These are phyloP conservation scores for Carpatolechia fugitivella DNA, from an alignment of 2,888 invertebrate species.

Conservation along the genomic window DNA sequence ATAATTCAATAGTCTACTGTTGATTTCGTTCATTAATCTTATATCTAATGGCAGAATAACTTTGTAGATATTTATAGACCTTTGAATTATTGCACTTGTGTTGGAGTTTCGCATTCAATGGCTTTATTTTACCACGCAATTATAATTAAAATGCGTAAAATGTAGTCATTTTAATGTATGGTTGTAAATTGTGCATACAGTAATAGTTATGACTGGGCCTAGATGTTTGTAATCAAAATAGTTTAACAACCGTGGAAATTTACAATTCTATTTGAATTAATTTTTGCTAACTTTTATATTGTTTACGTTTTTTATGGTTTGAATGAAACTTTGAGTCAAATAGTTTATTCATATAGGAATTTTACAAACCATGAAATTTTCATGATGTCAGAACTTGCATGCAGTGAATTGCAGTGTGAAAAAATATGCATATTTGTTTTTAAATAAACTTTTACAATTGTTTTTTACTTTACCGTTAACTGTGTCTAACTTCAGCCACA, in stretches of 20 bases:
- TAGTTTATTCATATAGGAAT: too few relatives aligned
- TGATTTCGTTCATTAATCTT: slow-evolving; percentile 24
- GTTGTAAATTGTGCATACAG: background rate
- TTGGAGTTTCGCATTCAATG: background rate
- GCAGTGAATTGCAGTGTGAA: too few relatives aligned
- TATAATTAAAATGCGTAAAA: slow-evolving; percentile 2
- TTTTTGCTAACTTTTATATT: too few relatives aligned
- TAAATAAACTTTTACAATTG: too few relatives aligned
- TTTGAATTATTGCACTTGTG: background rate
- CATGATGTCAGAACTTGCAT: too few relatives aligned
- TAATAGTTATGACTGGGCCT: background rate
- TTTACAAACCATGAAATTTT: too few relatives aligned
- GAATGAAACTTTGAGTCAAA: too few relatives aligned
- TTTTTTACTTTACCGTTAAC: too few relatives aligned
- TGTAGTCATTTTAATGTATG: slow-evolving; percentile 1
- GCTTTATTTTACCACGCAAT: slow-evolving; percentile 5
- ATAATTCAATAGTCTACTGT: slow-evolving; percentile 7
- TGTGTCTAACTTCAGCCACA: too few relatives aligned
- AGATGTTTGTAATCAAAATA: background rate
- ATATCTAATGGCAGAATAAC: slow-evolving; percentile 14
- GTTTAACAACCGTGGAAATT: background rate
- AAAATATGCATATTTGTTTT: too few relatives aligned
- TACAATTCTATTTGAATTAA: too few relatives aligned
- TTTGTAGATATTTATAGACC: background rate
- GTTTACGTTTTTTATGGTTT: too few relatives aligned